Base-by-base conservation (phyloP, 2,113 vertebrate species). In the Syngnathus typhle region DNA sequence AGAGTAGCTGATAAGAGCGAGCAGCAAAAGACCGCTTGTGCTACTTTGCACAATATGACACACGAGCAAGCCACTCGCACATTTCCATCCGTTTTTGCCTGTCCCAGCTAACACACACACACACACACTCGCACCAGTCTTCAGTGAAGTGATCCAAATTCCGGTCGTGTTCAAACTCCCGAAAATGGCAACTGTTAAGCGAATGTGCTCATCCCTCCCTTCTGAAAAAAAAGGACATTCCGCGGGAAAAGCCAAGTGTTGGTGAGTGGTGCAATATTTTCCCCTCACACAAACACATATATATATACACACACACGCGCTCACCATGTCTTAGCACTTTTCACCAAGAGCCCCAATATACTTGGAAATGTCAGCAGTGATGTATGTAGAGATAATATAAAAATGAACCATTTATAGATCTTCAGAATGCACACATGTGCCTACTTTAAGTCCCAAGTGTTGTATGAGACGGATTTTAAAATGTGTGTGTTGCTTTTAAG, bases 231-330 rank as follows among this genome's bases (percentile, higher is more conserved):
- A 32, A 15, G 27, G 12, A 51, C 47, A n/a, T n/a, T 8, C 5
- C 43, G 3, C 44, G 13, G 13, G 44, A 16, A 46, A 15, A 15
- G 3, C 0, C 19, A n/a, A 9, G 47, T 2, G 46, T 49, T 49
- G 5, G 56, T 16, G 56, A 84, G 65, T 80, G 83, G 85, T 88
- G 84, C 82, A 87, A 85, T 87, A 83, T 49, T 77, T 72, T 51
- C 39, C 23, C 21, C 7, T 41, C 21, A 21, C 5, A 41, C 7
- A 43, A 19, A 32, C 27, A 32, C 27, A 32, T 3, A 32, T 32
- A 3, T 32, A 60, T 5, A 75, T 60, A 76, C 60, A 73, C 60
- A 75, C 23, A 2, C 52, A 23, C 52, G 12, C 41, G 10, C n/a
- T n/a, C 54, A 7, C 73, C 65, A 56, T 38, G 63, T 73, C 36